Percentiles rank a stretch among this genome's conserved stretches.
phyloP scores from a whole-genome alignment of 2,797 vertebrate genomes.

The Valencia hispanica region DNA sequence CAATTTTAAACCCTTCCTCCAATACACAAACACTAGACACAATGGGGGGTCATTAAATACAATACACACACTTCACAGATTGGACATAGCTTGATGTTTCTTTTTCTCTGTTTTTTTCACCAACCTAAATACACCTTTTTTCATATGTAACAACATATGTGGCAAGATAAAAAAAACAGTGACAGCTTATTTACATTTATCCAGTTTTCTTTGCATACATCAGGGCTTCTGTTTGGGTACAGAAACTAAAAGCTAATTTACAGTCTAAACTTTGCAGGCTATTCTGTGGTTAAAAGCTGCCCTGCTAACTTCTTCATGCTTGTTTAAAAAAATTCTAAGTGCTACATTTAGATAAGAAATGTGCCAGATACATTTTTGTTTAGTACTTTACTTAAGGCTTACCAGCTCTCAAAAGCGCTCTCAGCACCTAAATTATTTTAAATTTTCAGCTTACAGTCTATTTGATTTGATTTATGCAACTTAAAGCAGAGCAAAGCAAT shows the following conservation, averaged over 20 bases:
- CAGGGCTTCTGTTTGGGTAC: not conserved
- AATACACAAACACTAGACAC: not conserved
- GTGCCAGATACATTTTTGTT: constrained; percentile 18
- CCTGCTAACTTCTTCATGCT: constrained; percentile 28
- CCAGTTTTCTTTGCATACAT: not conserved
- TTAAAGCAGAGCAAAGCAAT: constrained; percentile 2
- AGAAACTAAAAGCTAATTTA: not conserved
- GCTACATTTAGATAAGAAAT: constrained; percentile 30
- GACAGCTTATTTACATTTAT: not conserved
- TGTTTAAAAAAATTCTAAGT: constrained; percentile 35
- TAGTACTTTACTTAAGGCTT: constrained; percentile 20
- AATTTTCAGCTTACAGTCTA: constrained; percentile 7
- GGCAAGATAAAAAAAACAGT: not conserved
- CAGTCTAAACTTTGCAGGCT: not conserved
- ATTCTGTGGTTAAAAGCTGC: not conserved
- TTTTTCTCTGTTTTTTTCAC: not conserved
- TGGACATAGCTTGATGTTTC: not conserved
- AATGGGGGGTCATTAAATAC: not conserved
- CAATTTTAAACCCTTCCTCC: not conserved
- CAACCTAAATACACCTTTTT: not conserved
- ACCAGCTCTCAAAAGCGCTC: constrained; percentile 29
- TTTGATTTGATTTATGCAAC: constrained; percentile 13
- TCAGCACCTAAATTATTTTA: constrained; percentile 21
- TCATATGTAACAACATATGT: too few relatives aligned
- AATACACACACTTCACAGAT: not conserved